phyloP scores from a whole-genome alignment of 2,888 invertebrate species.

The Watsonalla binaria region DNA sequence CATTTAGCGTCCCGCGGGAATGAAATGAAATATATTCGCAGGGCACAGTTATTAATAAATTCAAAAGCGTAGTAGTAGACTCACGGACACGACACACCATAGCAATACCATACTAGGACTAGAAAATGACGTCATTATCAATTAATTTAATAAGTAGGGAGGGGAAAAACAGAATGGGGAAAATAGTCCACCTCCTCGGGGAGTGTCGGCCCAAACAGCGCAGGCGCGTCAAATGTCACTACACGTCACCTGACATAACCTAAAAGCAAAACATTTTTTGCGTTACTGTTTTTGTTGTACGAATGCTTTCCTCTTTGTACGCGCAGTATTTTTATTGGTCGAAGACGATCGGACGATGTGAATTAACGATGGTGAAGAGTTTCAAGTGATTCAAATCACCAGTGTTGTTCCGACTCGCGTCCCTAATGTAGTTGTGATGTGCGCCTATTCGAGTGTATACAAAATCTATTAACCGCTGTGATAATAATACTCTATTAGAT shows the following conservation, averaged over 20 bases:
- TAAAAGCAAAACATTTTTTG: slow-evolving; percentile 18
- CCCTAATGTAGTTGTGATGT: background rate
- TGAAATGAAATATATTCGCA: too few species aligned
- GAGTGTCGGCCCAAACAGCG: slow-evolving; percentile 14
- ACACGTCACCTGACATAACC: slow-evolving; percentile 35
- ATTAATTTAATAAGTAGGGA: too few species aligned
- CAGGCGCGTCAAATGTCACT: slow-evolving; percentile 30
- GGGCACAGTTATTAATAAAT: too few species aligned
- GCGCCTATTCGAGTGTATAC: background rate
- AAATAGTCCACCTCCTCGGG: background rate
- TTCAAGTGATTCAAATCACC: background rate
- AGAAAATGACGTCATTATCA: too few species aligned
- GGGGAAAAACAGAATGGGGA: too few species aligned
- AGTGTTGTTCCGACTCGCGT: background rate
- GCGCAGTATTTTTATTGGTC: slow-evolving; percentile 7
- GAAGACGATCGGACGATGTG: background rate
- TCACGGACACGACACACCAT: too few species aligned
- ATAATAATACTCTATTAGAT: background rate
- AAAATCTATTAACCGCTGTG: background rate
- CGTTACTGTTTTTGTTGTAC: background rate
- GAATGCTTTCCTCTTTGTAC: slow-evolving; percentile 6
- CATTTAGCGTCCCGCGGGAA: too few species aligned
- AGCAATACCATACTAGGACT: too few species aligned
- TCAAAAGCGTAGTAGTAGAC: too few species aligned
- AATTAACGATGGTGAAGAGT: background rate